A percentile compares a stretch with the other conserved stretches of the same genome.
Evolutionary conservation across 2,113 vertebrate species (phyloP).

Genomic region (Chlorodrepanis virens): DNA sequence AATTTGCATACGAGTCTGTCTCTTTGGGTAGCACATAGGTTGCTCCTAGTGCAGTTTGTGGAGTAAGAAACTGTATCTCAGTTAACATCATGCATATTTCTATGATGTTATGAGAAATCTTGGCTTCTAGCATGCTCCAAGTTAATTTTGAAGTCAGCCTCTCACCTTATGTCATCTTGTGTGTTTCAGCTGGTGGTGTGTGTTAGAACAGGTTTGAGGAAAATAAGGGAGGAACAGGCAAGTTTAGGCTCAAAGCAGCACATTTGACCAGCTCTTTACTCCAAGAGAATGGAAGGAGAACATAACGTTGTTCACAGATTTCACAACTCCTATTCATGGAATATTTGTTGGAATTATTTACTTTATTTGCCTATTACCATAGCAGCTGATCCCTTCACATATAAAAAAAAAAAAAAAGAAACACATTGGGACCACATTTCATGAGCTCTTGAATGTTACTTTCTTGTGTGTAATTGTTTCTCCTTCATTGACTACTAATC

Average conservation of each 20-base stretch:
- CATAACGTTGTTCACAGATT: slow-evolving; percentile 37
- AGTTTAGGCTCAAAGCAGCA: neutral
- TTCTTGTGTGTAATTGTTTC: slow-evolving; percentile 39
- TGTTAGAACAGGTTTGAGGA: neutral
- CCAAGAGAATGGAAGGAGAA: neutral
- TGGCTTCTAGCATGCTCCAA: neutral
- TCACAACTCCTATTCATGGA: slow-evolving; percentile 11
- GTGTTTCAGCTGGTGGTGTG: neutral
- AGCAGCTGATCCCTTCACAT: slow-evolving; percentile 16
- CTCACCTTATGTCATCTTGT: neutral
- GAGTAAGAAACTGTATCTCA: neutral
- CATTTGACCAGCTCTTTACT: neutral
- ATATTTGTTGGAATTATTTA: slow-evolving; percentile 55
- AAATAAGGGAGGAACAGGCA: neutral
- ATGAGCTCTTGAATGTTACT: neutral
- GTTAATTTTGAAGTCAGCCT: neutral
- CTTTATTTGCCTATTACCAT: slow-evolving; percentile 56
- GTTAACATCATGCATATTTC: neutral
- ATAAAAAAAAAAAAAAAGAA: neutral
- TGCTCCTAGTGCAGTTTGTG: neutral
- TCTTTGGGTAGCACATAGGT: neutral
- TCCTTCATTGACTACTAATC: slow-evolving; percentile 55
- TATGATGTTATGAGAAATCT: neutral
- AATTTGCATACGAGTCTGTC: neutral
- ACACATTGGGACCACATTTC: slow-evolving; percentile 26